Percentiles rank a stretch among this genome's conserved stretches.
These are phyloP conservation scores for Lerista edwardsae DNA, from an alignment of 2,797 vertebrate genomes.

Conservation along the genomic window DNA sequence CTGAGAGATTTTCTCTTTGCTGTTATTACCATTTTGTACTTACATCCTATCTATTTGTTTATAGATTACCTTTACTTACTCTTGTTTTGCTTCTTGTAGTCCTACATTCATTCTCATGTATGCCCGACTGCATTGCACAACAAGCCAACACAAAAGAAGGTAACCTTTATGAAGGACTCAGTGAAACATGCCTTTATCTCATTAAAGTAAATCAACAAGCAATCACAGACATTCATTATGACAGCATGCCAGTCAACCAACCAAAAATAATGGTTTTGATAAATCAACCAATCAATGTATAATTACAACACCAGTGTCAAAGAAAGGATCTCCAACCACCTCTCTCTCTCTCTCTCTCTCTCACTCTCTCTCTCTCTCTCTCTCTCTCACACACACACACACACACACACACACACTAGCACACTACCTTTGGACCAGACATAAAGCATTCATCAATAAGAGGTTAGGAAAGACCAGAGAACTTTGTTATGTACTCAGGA, in stretches of 20 bases:
- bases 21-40: not conserved
- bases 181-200: not conserved
- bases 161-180: conserved; percentile 19
- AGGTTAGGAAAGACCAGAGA: not conserved
- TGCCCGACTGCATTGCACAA: not conserved
- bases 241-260: conserved; percentile 33
- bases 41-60: not conserved
- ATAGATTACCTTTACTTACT: not conserved
- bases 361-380: no score
- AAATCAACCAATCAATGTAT: conserved; percentile 18
- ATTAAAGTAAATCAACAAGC: conserved; percentile 26
- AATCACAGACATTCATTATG: conserved; percentile 17
- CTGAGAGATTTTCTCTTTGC: not conserved
- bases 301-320: conserved; percentile 1
- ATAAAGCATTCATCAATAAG: not conserved
- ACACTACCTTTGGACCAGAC: not conserved
- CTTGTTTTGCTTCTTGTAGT: not conserved
- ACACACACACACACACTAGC: no score
- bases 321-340: not conserved
- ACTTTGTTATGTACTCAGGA: no score
- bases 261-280: conserved; percentile 32
- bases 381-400: no score
- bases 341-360: no score
- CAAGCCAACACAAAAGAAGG: not conserved
- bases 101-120: not conserved